Evolutionary conservation across 1,140 invertebrate species (phyloP), one percentile per base, ranked within the genome.

Genomic region (Anastrepha ludens): DNA sequence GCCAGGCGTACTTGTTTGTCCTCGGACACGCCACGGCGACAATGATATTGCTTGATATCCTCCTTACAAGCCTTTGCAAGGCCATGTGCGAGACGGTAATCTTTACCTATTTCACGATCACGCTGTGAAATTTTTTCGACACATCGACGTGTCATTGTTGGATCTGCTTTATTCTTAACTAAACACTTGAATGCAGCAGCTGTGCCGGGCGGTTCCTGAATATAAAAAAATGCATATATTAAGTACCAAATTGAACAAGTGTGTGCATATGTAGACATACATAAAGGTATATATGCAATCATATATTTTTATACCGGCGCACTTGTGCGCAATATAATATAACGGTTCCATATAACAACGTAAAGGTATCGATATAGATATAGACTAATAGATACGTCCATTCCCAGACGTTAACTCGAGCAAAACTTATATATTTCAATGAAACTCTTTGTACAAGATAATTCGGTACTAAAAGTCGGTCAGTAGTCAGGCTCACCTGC

Each of bases 141-240:
- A 93, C 99, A 99, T 92, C 96, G 93, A 87, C 93, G 94, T 8
- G 95, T 94, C 94, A 97, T 95, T 11, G 94, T 92, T 92, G 92
- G 95, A 90, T 98, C 96, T 90, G 96, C 95, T 93, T 98, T 98
- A 92, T 99, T 96, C 90, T 97, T 95, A 91, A 98, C 95, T 41
- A 99, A 94, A 94, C 99, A 99, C 91, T 98, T 97, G 91, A 98
- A 99, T 39, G 99, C 96, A 87, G 96, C 95, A 44, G 98, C 97
- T 87, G 95, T 96, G 0, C 96, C 96, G 9, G 95, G 94, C n/a
- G 94, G 90, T 70, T 92, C 90, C 89, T 92, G 64, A 50, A 81
- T 20, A 81, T 3, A 81, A 29, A 81, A 2, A 29, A 20, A 55
- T 20, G 5, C 29, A 29, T 13, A 86, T 60, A 86, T 41, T 44